These are phyloP conservation scores for Pitangus sulphuratus DNA, from an alignment of 2,797 vertebrate genomes.

Conservation along the genomic window DNA sequence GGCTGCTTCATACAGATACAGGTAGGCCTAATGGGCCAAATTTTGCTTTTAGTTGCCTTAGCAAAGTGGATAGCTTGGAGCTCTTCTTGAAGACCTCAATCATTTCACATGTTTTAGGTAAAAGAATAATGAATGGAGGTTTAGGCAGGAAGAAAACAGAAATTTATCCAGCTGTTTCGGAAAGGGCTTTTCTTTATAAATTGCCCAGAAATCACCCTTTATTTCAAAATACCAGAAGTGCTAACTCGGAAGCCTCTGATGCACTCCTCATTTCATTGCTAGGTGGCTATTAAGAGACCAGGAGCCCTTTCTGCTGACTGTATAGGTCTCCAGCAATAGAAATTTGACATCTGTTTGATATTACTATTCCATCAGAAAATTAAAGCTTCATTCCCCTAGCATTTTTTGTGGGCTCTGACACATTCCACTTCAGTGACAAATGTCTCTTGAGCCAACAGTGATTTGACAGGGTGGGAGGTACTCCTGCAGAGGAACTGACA, in stretches of 20 bases:
- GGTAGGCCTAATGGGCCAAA: background rate
- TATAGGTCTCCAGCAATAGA: slow-evolving; percentile 12
- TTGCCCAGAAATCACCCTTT: slow-evolving; percentile 14
- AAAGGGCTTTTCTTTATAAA: background rate
- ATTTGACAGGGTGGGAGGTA: background rate
- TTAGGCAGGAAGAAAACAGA: background rate
- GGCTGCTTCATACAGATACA: background rate
- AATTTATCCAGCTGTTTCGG: slow-evolving; percentile 32
- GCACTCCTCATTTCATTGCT: background rate
- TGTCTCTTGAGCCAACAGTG: background rate
- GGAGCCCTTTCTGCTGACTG: background rate
- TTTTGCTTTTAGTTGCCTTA: background rate
- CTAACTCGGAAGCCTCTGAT: slow-evolving; percentile 14
- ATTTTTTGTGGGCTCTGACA: slow-evolving; percentile 41
- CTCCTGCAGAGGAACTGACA: slow-evolving; percentile 10
- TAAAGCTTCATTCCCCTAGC: slow-evolving; percentile 6
- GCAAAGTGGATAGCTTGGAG: background rate
- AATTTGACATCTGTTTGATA: slow-evolving; percentile 61
- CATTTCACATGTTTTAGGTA: background rate
- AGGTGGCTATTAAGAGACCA: background rate
- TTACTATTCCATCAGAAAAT: slow-evolving; percentile 61
- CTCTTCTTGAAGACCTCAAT: background rate
- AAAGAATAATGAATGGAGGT: background rate
- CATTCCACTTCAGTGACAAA: slow-evolving; percentile 61
- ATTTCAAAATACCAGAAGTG: slow-evolving; percentile 7